A percentile compares a stretch with the other conserved stretches of the same genome.
Evolutionary conservation across 2,797 vertebrate genomes (phyloP).

Genomic region (Ctenopoma multispine): DNA sequence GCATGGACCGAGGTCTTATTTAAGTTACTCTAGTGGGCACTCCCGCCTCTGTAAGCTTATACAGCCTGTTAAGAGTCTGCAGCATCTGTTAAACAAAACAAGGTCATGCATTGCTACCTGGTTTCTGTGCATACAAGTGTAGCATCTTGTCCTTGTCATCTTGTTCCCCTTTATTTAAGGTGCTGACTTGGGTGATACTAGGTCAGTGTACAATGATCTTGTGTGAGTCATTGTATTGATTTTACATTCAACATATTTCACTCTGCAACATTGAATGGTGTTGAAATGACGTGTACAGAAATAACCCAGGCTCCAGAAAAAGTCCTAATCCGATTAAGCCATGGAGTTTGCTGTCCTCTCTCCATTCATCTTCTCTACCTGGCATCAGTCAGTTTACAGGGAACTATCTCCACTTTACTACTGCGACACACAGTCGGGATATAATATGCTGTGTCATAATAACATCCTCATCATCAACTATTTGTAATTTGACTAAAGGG

Average conservation of each 20-base stretch:
- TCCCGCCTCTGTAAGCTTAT: not conserved
- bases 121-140: not conserved
- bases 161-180: not conserved
- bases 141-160: not conserved
- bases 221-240: too few species aligned
- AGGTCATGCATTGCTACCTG: not conserved
- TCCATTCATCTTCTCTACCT: conserved; percentile 41
- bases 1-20: too few species aligned
- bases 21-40: too few species aligned
- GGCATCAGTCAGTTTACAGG: conserved; percentile 22
- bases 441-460: conserved; percentile 11
- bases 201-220: not conserved
- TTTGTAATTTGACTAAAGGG: conserved; percentile 10
- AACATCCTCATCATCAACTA: not conserved
- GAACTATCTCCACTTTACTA: not conserved
- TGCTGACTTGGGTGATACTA: not conserved
- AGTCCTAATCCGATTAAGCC: conserved; percentile 49
- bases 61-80: not conserved
- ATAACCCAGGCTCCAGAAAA: conserved; percentile 51
- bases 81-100: not conserved
- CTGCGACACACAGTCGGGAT: not conserved
- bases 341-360: conserved; percentile 30
- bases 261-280: not conserved
- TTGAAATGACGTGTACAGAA: conserved; percentile 28
- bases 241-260: too few species aligned